Conservation (phyloP, 2,113 vertebrate species). For the Plectropomus leopardus region DNA sequence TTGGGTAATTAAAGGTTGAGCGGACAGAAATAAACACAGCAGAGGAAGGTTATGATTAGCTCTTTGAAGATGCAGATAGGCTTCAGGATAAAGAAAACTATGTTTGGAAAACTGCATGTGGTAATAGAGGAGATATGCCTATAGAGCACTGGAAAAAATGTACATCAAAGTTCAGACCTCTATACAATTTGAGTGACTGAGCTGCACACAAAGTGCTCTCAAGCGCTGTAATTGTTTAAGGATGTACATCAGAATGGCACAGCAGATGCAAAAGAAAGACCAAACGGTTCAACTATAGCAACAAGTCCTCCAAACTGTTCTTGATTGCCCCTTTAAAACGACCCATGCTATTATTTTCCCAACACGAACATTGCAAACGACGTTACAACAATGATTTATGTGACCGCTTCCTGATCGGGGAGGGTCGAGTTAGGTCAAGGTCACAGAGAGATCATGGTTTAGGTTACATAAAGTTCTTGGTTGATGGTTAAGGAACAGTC, state of each 20-base stretch:
- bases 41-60: conserved; percentile 79
- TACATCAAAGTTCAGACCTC: conserved; percentile 14
- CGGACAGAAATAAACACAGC: conserved; percentile 75
- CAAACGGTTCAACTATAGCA: neutral
- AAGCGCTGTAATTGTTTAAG: conserved; percentile 32
- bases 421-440: neutral
- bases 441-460: neutral
- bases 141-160: neutral
- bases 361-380: neutral
- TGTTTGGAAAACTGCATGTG: conserved; percentile 62
- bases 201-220: neutral
- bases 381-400: neutral
- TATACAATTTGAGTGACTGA: neutral
- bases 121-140: conserved; percentile 38
- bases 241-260: conserved; percentile 1
- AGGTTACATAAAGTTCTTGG: neutral
- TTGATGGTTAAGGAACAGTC: neutral
- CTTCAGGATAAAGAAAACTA: conserved; percentile 53
- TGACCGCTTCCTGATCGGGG: neutral
- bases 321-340: no score
- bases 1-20: conserved; percentile 81
- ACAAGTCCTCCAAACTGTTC: neutral
- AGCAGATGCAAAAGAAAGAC: neutral
- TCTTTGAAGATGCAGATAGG: conserved; percentile 74
- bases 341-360: neutral